Conservation (phyloP, 37 sponge, comb jelly and placozoan genomes). For the Beroe forskalii region DNA sequence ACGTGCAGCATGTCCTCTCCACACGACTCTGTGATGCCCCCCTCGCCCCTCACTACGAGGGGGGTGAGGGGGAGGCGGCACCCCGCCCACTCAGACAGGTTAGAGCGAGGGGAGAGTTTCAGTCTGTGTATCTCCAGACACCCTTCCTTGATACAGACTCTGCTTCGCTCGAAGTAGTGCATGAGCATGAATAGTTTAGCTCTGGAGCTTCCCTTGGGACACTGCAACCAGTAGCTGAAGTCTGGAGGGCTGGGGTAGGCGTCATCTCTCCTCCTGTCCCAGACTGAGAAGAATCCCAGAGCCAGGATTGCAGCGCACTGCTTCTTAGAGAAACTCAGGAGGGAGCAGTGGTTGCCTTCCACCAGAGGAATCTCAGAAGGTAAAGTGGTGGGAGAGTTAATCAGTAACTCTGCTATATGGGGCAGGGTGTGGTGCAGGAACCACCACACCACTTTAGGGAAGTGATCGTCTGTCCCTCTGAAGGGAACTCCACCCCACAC, state of each 20-base stretch:
- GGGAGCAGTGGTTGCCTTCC: background rate
- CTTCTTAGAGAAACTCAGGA: background rate
- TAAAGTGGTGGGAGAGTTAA: background rate
- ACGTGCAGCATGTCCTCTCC: conserved; percentile 66
- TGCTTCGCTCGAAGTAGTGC: conserved; percentile 24
- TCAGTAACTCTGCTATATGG: background rate
- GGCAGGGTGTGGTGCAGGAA: background rate
- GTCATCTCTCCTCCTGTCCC: too few species aligned
- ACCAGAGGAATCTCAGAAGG: background rate
- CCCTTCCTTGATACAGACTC: background rate
- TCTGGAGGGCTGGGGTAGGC: background rate
- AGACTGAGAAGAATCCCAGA: background rate
- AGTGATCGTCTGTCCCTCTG: background rate
- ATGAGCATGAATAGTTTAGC: conserved; percentile 27
- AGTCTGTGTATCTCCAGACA: background rate
- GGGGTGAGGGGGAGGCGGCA: background rate
- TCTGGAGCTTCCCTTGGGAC: background rate
- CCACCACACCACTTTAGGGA: background rate
- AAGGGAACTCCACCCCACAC: background rate
- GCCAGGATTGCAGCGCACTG: conserved; percentile 15
- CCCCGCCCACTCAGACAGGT: background rate
- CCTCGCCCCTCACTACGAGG: background rate
- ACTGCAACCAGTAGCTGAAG: background rate
- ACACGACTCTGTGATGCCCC: background rate
- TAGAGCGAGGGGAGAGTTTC: background rate